A percentile compares a stretch with the other conserved stretches of the same genome.
Evolutionary conservation across 1,140 invertebrate genomes (phyloP).

Genomic region (Hyphantria cunea): DNA sequence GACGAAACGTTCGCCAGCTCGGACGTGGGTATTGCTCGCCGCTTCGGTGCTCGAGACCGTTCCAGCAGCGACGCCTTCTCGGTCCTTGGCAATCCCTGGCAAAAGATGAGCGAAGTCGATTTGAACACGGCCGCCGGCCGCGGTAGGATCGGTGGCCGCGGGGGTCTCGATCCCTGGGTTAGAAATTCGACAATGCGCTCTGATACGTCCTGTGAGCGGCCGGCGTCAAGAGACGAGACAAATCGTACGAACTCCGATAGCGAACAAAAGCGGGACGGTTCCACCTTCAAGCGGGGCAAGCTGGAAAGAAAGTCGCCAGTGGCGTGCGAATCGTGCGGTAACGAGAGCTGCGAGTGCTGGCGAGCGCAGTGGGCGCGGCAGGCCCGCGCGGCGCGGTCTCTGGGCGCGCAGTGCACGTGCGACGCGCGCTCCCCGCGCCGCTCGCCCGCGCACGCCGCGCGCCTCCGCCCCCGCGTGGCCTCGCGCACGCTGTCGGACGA

Average conservation of each 20-base stretch:
- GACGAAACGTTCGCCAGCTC: slow-evolving; percentile 2
- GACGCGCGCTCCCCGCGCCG: slow-evolving; percentile 45
- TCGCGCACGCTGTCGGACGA: slow-evolving; percentile 56
- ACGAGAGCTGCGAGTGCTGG: slow-evolving; percentile 37
- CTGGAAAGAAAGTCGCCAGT: slow-evolving; percentile 53
- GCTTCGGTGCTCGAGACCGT: slow-evolving; percentile 13
- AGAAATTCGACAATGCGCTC: slow-evolving; percentile 37
- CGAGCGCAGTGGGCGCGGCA: slow-evolving; percentile 18
- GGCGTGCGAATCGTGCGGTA: slow-evolving; percentile 55
- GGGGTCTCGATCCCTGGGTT: slow-evolving; percentile 58
- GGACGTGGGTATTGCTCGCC: background rate
- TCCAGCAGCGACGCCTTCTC: slow-evolving; percentile 24
- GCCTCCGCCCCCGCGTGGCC: slow-evolving; percentile 41
- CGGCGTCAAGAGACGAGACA: slow-evolving; percentile 32
- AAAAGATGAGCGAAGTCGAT: slow-evolving; percentile 30
- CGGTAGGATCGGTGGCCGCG: slow-evolving; percentile 25
- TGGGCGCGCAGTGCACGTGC: slow-evolving; percentile 50
- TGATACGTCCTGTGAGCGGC: slow-evolving; percentile 7
- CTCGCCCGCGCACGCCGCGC: slow-evolving; percentile 45
- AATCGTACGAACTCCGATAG: slow-evolving; percentile 1
- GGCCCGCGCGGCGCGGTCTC: slow-evolving; percentile 24
- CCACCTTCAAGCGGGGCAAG: slow-evolving; percentile 26
- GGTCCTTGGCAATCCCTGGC: slow-evolving; percentile 22
- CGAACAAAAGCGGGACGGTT: slow-evolving; percentile 16
- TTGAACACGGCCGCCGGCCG: slow-evolving; percentile 25